Evolutionary conservation across 2,113 vertebrate genomes (phyloP), one percentile per base, ranked within the genome.

Genomic region (Saiga tatarica): DNA sequence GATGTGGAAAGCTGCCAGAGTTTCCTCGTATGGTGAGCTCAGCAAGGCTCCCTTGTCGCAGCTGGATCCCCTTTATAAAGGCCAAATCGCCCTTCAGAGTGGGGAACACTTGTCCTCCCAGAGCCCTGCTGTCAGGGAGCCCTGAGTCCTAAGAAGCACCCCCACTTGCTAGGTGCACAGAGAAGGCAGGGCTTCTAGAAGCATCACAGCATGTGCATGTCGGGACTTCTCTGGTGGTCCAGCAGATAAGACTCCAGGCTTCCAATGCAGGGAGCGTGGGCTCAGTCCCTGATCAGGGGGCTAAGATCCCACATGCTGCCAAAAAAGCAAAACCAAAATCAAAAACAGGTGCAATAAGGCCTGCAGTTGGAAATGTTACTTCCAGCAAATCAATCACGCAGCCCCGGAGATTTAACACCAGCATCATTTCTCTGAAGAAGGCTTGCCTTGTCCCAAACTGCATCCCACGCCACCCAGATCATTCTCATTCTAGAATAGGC

Each of bases 21-120:
- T 81, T 60, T 71, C 93, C 79, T 50, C 7, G 6, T 39, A 3
- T 42, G 33, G 1, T 14, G 13, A 89, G 67, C 30, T 88, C 45
- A 42, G 81, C 57, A 21, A 53, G 94, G 71, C 76, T 74, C 82
- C 86, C 85, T 6, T n/a, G 1, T 26, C n/a, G 96, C 93, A 45
- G 76, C 67, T 67, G 78, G 45, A 53, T 45, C 60, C 76, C 67
- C 87, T 25, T 42, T 78, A 5, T 13, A 42, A 42, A 42, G 52
- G 96, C 96, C 95, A 97, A 94, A 95, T 76, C 60, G 4, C 92
- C 57, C 15, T 42, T 47, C 83, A 81, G 87, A 83, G 94, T 28
- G n/a, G 36, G 95, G 74, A 52, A 47, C 78, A 39, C 52, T 0
- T 4, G 60, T 87, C 25, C 78, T 52, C 36, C 50, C 53, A 26